These are phyloP conservation scores for Capra hircus DNA, from an alignment of 2,113 vertebrate species.

Conservation along the genomic window DNA sequence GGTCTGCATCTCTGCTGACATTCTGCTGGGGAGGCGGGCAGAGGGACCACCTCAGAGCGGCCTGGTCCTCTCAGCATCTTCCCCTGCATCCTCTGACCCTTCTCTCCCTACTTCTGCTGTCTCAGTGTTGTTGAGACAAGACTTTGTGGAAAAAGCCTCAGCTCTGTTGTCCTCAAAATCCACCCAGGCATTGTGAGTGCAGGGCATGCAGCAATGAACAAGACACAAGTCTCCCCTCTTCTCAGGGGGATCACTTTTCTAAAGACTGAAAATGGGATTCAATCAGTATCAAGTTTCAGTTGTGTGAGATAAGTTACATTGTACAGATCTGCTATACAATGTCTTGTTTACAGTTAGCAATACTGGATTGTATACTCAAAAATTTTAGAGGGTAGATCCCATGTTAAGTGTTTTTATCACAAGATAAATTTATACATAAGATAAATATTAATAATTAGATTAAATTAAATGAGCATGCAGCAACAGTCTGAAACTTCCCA, in stretches of 20 bases:
- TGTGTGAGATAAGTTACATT: not conserved
- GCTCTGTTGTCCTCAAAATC: not conserved
- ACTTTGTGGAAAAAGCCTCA: not conserved
- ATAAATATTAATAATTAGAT: not conserved
- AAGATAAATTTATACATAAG: not conserved
- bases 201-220: not conserved
- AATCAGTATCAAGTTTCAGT: not conserved
- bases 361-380: not conserved
- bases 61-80: not conserved
- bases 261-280: not conserved
- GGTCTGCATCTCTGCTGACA: not conserved
- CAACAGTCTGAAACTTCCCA: not conserved
- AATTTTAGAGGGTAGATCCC: not conserved
- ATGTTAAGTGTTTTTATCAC: not conserved
- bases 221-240: not conserved
- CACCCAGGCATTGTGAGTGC: too few species aligned
- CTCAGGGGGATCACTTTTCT: not conserved
- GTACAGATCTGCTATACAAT: not conserved
- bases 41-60: not conserved
- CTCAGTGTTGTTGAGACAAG: not conserved
- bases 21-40: not conserved
- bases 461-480: too few species aligned
- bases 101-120: not conserved
- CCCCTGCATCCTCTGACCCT: not conserved
- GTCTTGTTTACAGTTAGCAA: not conserved